A percentile compares a stretch with the other conserved stretches of the same genome.
Conservation (phyloP, 2,888 invertebrate species). For the Drosophila colorata region DNA sequence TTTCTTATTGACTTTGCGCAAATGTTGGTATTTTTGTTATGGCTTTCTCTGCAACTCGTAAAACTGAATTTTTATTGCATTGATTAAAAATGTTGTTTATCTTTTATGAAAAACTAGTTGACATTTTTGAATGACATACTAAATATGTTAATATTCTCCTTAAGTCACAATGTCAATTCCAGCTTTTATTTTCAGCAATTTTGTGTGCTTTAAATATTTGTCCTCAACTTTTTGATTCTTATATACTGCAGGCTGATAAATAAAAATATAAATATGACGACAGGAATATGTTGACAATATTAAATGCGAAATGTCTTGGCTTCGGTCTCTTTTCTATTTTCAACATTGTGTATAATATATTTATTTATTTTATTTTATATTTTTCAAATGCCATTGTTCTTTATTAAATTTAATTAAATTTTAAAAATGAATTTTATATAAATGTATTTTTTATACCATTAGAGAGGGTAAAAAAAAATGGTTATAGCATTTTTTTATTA, state of each 20-base stretch:
- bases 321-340: conserved; percentile 30
- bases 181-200: conserved; percentile 21
- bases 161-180: neutral
- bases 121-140: neutral
- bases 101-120: neutral
- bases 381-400: too few relatives aligned
- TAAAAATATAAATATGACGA: neutral
- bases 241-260: neutral
- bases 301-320: conserved; percentile 4
- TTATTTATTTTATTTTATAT: neutral
- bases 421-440: too few relatives aligned
- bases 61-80: conserved; percentile 24
- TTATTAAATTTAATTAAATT: too few relatives aligned
- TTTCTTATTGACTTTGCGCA: conserved; percentile 9
- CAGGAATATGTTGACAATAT: conserved; percentile 12
- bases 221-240: conserved; percentile 32
- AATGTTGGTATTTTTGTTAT: conserved; percentile 18
- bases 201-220: conserved; percentile 45
- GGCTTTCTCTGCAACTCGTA: conserved; percentile 17
- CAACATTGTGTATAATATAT: neutral
- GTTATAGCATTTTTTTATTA: too few relatives aligned
- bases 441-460: too few relatives aligned
- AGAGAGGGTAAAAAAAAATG: too few relatives aligned
- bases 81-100: conserved; percentile 19
- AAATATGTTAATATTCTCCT: neutral